Percentiles rank a stretch among this genome's conserved stretches.
phyloP scores from a whole-genome alignment of 2,113 vertebrate species.

The Zosterops pallidus region DNA sequence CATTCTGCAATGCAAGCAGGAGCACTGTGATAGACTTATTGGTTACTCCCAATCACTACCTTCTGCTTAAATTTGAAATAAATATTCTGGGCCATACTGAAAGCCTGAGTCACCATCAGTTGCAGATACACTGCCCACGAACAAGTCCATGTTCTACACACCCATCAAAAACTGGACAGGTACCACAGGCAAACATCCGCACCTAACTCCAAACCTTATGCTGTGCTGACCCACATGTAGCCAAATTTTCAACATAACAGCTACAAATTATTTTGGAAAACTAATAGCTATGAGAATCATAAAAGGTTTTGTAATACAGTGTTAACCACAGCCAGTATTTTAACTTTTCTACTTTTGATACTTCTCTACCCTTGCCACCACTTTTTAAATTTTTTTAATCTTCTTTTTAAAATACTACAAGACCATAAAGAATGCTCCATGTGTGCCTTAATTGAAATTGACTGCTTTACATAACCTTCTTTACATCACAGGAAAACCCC shows the following conservation, averaged over 20 bases:
- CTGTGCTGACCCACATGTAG: neutral
- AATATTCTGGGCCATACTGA: neutral
- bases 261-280: neutral
- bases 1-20: neutral
- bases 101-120: neutral
- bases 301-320: neutral
- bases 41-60: neutral
- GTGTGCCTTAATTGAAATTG: neutral
- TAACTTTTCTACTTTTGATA: neutral
- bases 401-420: neutral
- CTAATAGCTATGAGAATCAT: neutral
- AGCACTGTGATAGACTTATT: rapidly evolving
- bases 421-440: neutral
- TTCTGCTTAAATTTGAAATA: neutral
- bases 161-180: neutral
- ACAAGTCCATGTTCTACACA: neutral
- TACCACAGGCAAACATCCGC: rapidly evolving
- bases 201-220: neutral
- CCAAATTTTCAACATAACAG: neutral
- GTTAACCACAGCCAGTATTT: neutral
- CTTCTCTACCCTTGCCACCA: neutral
- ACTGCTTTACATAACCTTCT: neutral
- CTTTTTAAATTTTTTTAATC: too few species aligned
- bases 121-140: neutral
- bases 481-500: neutral